Evolutionary conservation across 2,113 vertebrate species (phyloP).

Genomic region (Zosterops hypoxanthus): DNA sequence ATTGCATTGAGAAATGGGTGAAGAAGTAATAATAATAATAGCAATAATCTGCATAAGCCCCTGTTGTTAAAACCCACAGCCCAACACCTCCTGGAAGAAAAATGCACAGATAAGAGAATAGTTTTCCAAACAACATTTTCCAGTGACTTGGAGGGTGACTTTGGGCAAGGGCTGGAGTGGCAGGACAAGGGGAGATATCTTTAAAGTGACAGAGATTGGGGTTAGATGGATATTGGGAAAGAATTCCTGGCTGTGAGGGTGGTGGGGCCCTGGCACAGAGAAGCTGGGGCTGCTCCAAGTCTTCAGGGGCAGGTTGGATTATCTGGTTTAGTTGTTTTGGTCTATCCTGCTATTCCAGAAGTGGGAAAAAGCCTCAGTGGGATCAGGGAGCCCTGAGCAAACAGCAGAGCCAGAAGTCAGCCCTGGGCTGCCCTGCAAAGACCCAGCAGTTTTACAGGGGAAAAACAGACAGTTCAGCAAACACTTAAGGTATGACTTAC

Average conservation of each 20-base stretch:
- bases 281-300: background rate
- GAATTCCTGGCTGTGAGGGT: background rate
- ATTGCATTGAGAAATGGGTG: background rate
- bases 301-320: background rate
- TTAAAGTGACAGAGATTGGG: background rate
- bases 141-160: background rate
- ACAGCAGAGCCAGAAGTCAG: background rate
- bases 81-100: background rate
- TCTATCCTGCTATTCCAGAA: background rate
- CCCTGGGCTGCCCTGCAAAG: background rate
- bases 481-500: background rate
- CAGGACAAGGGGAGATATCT: background rate
- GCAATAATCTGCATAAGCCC: background rate
- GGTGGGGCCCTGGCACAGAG: background rate
- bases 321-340: background rate
- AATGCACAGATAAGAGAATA: background rate
- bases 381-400: background rate
- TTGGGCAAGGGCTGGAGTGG: background rate
- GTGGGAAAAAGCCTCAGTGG: background rate
- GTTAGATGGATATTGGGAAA: background rate
- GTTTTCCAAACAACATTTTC: background rate
- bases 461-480: constrained; percentile 2
- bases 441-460: background rate
- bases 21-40: background rate
- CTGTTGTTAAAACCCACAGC: background rate